A percentile compares a stretch with the other conserved stretches of the same genome.
These are phyloP conservation scores for Drosophila mercatorum DNA, from an alignment of 2,888 invertebrate species.

Conservation along the genomic window DNA sequence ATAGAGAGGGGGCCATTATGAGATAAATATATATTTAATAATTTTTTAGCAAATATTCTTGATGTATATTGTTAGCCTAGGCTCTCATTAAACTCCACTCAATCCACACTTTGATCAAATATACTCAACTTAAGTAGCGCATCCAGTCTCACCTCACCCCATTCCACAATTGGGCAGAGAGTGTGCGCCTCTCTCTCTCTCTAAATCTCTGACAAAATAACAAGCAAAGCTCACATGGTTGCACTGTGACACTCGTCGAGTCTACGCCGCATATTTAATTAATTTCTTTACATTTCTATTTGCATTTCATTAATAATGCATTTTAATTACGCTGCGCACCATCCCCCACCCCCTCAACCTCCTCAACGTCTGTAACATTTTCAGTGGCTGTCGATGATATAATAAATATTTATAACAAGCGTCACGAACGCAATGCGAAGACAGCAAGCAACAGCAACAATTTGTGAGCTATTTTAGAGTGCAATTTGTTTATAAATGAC, in stretches of 20 bases:
- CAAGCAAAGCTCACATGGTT: neutral
- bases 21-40: no score
- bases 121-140: neutral
- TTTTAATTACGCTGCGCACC: conserved; percentile 64
- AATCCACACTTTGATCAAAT: neutral
- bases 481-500: conserved; percentile 60
- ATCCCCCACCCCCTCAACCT: neutral
- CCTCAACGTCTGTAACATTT: neutral
- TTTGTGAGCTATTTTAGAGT: conserved; percentile 53
- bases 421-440: conserved; percentile 49
- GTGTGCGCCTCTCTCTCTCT: neutral
- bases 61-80: no score
- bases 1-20: no score
- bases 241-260: neutral
- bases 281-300: conserved; percentile 71
- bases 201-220: neutral
- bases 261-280: conserved; percentile 57
- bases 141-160: neutral
- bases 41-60: no score
- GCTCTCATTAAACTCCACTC: no score
- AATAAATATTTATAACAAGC: conserved; percentile 72
- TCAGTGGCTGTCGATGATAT: conserved; percentile 54
- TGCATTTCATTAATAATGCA: conserved; percentile 79
- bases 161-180: neutral
- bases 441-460: conserved; percentile 10